These are phyloP conservation scores for Microdon myrmicae DNA, from an alignment of 2,888 invertebrate genomes.

Conservation along the genomic window DNA sequence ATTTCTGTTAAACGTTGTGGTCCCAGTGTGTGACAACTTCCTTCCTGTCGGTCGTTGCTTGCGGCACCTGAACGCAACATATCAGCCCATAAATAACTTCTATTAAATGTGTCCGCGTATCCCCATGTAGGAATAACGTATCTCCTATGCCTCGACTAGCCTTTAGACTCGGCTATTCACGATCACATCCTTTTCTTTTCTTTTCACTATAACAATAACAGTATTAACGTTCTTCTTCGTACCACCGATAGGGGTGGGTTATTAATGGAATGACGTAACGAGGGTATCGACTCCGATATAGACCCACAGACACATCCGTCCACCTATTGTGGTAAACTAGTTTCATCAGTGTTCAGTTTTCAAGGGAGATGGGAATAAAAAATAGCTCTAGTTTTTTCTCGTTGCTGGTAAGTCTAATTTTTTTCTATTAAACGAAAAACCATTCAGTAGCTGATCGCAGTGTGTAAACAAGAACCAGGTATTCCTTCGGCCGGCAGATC, in stretches of 20 bases:
- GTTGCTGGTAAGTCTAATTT: slow-evolving; percentile 21
- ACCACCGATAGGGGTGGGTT: slow-evolving; percentile 22
- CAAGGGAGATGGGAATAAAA: too few relatives aligned
- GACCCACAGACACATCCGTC: slow-evolving; percentile 14
- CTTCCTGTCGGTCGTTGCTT: too few relatives aligned
- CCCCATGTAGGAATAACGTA: too few relatives aligned
- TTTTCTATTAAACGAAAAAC: slow-evolving; percentile 26
- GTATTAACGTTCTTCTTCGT: slow-evolving; percentile 18
- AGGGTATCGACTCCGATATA: slow-evolving; percentile 29
- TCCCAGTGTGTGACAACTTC: too few relatives aligned
- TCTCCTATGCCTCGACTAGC: too few relatives aligned
- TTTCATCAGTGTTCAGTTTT: too few relatives aligned
- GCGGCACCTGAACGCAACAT: too few relatives aligned
- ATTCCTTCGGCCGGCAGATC: slow-evolving; percentile 31
- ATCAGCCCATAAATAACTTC: too few relatives aligned
- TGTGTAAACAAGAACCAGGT: slow-evolving; percentile 37
- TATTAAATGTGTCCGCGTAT: too few relatives aligned
- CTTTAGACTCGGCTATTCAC: slow-evolving; percentile 19
- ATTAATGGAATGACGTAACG: slow-evolving; percentile 47
- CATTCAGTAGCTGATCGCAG: slow-evolving; percentile 42
- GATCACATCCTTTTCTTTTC: slow-evolving; percentile 43
- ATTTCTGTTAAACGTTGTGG: too few relatives aligned
- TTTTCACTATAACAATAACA: slow-evolving; percentile 39
- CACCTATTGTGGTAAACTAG: slow-evolving; percentile 42
- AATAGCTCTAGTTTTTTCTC: slow-evolving; percentile 13